Conservation (phyloP, 2,888 invertebrate genomes). For the Agonopterix arenella region DNA sequence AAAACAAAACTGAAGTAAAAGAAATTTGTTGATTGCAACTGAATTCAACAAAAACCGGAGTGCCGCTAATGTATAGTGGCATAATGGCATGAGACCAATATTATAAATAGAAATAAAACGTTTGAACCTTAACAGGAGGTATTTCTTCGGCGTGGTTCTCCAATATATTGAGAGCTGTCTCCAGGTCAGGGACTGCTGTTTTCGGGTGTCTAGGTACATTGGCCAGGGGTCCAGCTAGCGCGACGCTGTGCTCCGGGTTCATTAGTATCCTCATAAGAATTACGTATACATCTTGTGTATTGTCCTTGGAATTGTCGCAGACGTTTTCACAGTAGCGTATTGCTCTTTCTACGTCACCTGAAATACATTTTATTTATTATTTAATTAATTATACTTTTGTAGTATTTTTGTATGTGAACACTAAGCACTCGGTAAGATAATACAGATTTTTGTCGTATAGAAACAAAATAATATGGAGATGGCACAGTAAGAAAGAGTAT, state of each 20-base stretch:
- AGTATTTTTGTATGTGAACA: no score
- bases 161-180: constrained; percentile 87
- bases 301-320: constrained; percentile 56
- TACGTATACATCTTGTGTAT: constrained; percentile 77
- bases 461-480: no score
- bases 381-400: no score
- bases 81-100: background rate
- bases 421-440: no score
- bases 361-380: background rate
- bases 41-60: no score
- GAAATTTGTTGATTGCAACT: no score
- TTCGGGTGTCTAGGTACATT: constrained; percentile 73
- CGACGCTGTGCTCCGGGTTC: constrained; percentile 46
- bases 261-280: constrained; percentile 75
- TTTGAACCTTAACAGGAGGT: constrained; percentile 84
- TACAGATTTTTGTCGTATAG: no score
- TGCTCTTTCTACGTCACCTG: constrained; percentile 87
- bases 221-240: constrained; percentile 60
- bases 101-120: background rate
- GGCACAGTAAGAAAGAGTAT: no score
- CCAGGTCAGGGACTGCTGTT: constrained; percentile 83
- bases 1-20: no score
- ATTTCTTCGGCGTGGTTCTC: constrained; percentile 91
- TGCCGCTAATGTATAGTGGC: no score
- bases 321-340: constrained; percentile 89